A percentile compares a stretch with the other conserved stretches of the same genome.
phyloP scores from a whole-genome alignment of 1,140 invertebrate genomes.

The Nebria ingens region DNA sequence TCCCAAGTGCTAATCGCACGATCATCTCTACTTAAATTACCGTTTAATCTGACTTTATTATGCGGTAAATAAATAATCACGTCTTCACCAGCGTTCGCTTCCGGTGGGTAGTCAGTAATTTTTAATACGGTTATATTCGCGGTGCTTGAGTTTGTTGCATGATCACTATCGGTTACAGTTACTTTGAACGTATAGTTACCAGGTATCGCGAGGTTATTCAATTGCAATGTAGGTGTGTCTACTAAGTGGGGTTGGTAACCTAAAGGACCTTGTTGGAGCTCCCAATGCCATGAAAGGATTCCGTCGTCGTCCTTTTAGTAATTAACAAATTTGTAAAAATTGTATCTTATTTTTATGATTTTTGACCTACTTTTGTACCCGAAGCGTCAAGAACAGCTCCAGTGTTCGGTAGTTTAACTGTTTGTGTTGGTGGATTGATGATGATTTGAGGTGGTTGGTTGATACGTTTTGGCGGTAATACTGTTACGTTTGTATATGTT shows the following conservation, averaged over 20 bases:
- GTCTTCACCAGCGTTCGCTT: slow-evolving; percentile 80
- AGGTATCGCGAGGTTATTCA: slow-evolving; percentile 69
- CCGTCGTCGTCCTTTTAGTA: slow-evolving; percentile 60
- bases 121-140: slow-evolving; percentile 87
- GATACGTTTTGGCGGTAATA: slow-evolving; percentile 72
- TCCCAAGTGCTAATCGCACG: slow-evolving; percentile 87
- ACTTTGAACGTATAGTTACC: slow-evolving; percentile 91
- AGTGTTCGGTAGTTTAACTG: slow-evolving; percentile 79
- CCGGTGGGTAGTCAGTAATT: slow-evolving; percentile 88
- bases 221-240: slow-evolving; percentile 70
- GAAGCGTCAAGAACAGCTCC: slow-evolving; percentile 84
- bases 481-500: slow-evolving; percentile 83
- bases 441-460: slow-evolving; percentile 79
- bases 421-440: slow-evolving; percentile 72
- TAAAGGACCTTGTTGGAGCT: slow-evolving; percentile 72
- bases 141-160: slow-evolving; percentile 71
- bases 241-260: slow-evolving; percentile 70
- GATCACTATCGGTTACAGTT: slow-evolving; percentile 86
- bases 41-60: slow-evolving; percentile 80
- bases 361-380: slow-evolving; percentile 32
- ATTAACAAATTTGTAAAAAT: slow-evolving; percentile 19
- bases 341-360: background rate
- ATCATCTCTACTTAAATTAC: slow-evolving; percentile 85
- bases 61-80: slow-evolving; percentile 83
- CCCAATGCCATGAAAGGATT: slow-evolving; percentile 84